phyloP scores from a whole-genome alignment of 2,797 vertebrate species.

The Uromys caudimaculatus region DNA sequence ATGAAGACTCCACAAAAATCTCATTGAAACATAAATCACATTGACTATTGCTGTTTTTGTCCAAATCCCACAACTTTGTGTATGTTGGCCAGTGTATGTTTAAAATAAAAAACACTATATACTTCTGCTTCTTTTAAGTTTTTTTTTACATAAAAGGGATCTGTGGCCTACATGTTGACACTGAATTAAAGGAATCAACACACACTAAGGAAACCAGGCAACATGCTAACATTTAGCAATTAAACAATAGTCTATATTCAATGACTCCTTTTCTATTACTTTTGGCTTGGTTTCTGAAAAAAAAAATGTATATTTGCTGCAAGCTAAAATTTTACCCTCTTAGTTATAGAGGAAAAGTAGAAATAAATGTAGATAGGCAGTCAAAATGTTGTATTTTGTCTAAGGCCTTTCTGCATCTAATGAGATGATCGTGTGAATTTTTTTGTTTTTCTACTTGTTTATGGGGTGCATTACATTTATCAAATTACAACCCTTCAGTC shows the following conservation, averaged over 20 bases:
- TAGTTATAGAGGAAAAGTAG: conserved; percentile 46
- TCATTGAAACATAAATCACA: conserved; percentile 66
- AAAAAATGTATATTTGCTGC: conserved; percentile 70
- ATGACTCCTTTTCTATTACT: conserved; percentile 66
- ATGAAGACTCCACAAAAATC: conserved; percentile 67
- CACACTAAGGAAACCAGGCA: conserved; percentile 59
- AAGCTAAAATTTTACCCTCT: conserved; percentile 67
- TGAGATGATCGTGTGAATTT: background rate
- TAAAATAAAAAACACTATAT: conserved; percentile 60
- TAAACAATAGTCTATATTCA: conserved; percentile 59
- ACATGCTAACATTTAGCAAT: conserved; percentile 66
- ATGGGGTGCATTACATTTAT: background rate
- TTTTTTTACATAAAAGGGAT: conserved; percentile 55
- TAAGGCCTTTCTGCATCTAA: background rate
- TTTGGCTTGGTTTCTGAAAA: conserved; percentile 73
- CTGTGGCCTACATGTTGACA: conserved; percentile 55
- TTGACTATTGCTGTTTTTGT: conserved; percentile 52
- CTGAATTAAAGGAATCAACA: conserved; percentile 70
- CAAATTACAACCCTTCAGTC: background rate
- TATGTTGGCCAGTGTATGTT: conserved; percentile 27
- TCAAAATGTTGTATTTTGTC: background rate
- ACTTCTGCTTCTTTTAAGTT: background rate
- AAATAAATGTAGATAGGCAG: conserved; percentile 57
- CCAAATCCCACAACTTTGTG: conserved; percentile 34
- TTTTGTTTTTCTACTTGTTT: background rate